These are phyloP conservation scores for Antechinus stuartii DNA, from an alignment of 2,113 vertebrate species.

Conservation along the genomic window DNA sequence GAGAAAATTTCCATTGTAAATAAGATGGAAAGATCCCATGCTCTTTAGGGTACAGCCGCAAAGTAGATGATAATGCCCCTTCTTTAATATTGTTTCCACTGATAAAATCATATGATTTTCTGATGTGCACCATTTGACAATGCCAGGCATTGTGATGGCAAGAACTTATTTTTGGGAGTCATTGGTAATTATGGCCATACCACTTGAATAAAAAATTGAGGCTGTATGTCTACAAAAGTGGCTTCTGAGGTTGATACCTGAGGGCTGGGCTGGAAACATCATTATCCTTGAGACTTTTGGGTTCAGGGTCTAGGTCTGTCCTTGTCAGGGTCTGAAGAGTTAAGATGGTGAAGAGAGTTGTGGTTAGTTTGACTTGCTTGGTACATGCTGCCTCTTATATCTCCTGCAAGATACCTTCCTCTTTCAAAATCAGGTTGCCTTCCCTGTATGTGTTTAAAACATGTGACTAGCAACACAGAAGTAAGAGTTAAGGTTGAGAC, in stretches of 20 bases:
- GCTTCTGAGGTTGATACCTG: neutral
- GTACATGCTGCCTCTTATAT: neutral
- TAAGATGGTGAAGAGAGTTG: neutral
- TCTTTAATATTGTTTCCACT: neutral
- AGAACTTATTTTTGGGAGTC: neutral
- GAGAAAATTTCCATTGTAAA: neutral
- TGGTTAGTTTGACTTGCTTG: neutral
- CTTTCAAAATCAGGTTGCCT: neutral
- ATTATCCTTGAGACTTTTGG: neutral
- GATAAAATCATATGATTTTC: neutral
- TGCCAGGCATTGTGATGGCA: neutral
- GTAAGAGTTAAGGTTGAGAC: neutral
- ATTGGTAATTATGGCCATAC: neutral
- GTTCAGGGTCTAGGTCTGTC: neutral
- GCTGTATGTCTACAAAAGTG: neutral
- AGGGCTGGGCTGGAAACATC: neutral
- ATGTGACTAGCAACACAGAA: neutral
- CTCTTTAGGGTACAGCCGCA: neutral
- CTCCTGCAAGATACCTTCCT: neutral
- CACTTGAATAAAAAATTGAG: neutral
- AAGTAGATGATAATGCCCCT: neutral
- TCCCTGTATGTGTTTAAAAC: neutral
- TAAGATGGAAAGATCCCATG: neutral
- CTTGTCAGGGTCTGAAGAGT: neutral
- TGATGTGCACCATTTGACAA: neutral